Evolutionary conservation across 2,113 vertebrate genomes (phyloP).

Genomic region (Onychostruthus taczanowskii): DNA sequence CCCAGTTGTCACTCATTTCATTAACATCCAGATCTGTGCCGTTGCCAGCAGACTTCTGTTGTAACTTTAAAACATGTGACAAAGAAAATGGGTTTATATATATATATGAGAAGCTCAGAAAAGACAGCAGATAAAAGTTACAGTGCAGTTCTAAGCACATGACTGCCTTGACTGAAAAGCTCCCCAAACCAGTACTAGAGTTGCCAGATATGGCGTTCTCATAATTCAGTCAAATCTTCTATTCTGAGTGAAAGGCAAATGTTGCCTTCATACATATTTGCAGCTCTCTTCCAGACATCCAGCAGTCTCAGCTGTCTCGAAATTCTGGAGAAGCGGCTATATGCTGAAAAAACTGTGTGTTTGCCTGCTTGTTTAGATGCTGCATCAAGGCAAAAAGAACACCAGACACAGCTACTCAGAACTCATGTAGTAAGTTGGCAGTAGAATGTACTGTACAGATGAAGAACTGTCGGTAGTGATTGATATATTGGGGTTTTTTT

Average conservation of each 20-base stretch:
- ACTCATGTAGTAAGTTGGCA: not conserved
- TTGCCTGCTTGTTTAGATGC: not conserved
- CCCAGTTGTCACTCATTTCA: conserved; percentile 20
- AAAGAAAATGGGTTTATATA: not conserved
- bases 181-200: not conserved
- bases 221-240: not conserved
- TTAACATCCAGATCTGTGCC: not conserved
- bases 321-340: not conserved
- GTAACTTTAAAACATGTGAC: not conserved
- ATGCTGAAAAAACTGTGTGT: not conserved
- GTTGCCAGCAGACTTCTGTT: not conserved
- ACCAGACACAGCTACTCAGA: not conserved
- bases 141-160: not conserved
- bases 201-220: not conserved
- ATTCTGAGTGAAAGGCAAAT: conserved; percentile 8
- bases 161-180: not conserved
- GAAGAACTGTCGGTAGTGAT: not conserved
- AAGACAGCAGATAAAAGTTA: not conserved
- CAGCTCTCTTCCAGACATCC: not conserved
- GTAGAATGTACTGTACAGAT: not conserved
- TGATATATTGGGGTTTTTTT: not conserved
- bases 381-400: not conserved
- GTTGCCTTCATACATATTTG: not conserved
- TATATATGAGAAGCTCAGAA: not conserved
- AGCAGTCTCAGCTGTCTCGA: not conserved